Evolutionary conservation across 2,888 invertebrate genomes (phyloP), one percentile per base, ranked within the genome.

Genomic region (Amblyjoppa fuscipennis): DNA sequence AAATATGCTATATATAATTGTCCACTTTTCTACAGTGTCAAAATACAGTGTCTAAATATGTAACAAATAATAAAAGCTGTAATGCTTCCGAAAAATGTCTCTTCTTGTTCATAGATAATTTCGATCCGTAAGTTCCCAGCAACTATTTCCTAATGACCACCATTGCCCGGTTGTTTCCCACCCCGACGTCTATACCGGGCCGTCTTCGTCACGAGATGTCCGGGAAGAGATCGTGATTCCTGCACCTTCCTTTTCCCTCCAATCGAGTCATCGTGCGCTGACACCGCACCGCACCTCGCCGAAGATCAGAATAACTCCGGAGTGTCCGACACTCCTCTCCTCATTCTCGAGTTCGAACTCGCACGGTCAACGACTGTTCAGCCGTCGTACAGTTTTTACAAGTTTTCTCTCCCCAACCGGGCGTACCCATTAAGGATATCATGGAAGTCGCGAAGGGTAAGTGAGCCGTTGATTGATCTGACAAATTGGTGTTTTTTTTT

Each of bases 361-460:
- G 87, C 83, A 68, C 83, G 84, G 86, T 87, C 90, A 85, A 69
- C 53, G 49, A 34, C 66, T 66, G 9, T 6, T 51, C 51, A 13
- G 41, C 51, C 25, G 13, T 51, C 59, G 74, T 64, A 31, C 66
- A 34, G 66, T 64, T 76, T 59, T 2, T 1, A 2, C 16, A 11
- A 64, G 34, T 38, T 66, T 16, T 4, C n/a, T 49, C 61, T n/a
- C 11, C 66, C 13, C 6, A 20, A 28, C n/a, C 38, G 20, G 11
- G 13, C 51, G 28, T 25, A 25, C 49, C 2, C 25, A 74, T 49
- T 45, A 28, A 51, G 45, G 64, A 59, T 71, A 86, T 83, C 38
- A 93, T 93, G 92, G 92, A 93, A 84, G 88, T 92, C 25, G 92
- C 89, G n/a, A 92, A 93, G 89, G 92, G 92, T 92, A 66, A 88